Evolutionary conservation across 2,113 vertebrate species (phyloP), one percentile per base, ranked within the genome.

Genomic region (Oceanodroma tethys): DNA sequence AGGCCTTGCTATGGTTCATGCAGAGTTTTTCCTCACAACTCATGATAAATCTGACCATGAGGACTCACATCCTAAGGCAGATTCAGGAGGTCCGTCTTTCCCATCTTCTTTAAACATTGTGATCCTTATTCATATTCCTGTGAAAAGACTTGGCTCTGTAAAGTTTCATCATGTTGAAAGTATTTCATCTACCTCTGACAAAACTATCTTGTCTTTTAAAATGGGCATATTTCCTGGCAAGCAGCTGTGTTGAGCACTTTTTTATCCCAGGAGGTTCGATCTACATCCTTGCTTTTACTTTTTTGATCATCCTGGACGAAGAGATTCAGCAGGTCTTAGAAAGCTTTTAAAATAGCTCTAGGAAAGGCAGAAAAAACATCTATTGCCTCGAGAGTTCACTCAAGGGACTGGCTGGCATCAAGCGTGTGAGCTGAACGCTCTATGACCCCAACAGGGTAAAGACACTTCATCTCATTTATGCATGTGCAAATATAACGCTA

Each of bases 401-500:
- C 18, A 56, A 63, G 55, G 52, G 48, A 55, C 70, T 92, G 65
- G 8, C 59, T 81, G 70, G 22, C 58, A 65, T 53, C 76, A 68
- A 36, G 58, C 0, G 0, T 15, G 23, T 75, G 32, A 86, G 62
- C 40, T 93, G 88, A 93, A 76, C 18, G 5, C 25, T 86, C 42
- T 8, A 25, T 96, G 92, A 96, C 87, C 87, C 67, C 79, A 55
- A 1, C 25, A 66, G 71, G 32, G 38, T 90, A 56, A 83, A 93
- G 74, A 53, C n/a, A 80, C 42, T 60, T 92, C 6, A 40, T 88
- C 52, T 94, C 75, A 93, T 81, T 90, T 82, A 86, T 36, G 10
- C 55, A 34, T 38, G 25, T 88, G 75, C 73, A 96, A 95, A 88
- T 75, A 63, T 53, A 91, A 73, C 66, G 81, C 70, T 81, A 56